Conservation (phyloP, 37 sponge, comb jelly and placozoan genomes). For the Spongilla lacustris region DNA sequence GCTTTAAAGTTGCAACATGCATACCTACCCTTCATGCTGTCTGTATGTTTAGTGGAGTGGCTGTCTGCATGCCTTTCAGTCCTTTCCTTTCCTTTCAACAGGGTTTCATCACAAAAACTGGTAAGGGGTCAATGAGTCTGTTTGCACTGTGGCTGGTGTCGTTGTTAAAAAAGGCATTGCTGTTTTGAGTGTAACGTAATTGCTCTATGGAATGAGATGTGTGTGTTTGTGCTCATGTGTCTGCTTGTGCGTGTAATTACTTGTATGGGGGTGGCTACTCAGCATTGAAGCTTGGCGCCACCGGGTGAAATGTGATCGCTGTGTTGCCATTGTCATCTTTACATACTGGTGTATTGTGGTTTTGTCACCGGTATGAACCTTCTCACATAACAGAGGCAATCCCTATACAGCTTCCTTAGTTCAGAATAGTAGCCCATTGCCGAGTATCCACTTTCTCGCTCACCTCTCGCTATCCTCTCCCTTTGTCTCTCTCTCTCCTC, state of each 20-base stretch:
- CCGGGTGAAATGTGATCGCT: background rate
- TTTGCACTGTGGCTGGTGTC: background rate
- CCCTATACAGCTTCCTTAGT: background rate
- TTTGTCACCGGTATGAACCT: background rate
- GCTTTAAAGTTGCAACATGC: no score
- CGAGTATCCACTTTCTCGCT: background rate
- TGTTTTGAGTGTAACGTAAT: no score
- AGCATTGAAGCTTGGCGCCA: background rate
- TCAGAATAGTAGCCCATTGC: background rate
- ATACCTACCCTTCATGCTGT: no score
- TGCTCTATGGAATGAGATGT: no score
- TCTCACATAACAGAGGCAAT: no score
- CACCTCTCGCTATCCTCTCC: background rate
- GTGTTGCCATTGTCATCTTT: background rate
- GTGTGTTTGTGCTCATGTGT: no score
- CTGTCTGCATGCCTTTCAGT: background rate
- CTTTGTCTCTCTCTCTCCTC: background rate
- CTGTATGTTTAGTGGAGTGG: no score
- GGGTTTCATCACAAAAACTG: background rate
- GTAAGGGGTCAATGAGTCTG: background rate
- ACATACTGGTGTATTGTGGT: background rate
- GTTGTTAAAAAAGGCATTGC: background rate
- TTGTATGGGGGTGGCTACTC: no score
- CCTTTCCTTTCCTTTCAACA: background rate
- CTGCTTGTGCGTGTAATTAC: no score